Base-by-base conservation (phyloP, 2,888 invertebrate genomes). In the Mallateleia sp. region DNA sequence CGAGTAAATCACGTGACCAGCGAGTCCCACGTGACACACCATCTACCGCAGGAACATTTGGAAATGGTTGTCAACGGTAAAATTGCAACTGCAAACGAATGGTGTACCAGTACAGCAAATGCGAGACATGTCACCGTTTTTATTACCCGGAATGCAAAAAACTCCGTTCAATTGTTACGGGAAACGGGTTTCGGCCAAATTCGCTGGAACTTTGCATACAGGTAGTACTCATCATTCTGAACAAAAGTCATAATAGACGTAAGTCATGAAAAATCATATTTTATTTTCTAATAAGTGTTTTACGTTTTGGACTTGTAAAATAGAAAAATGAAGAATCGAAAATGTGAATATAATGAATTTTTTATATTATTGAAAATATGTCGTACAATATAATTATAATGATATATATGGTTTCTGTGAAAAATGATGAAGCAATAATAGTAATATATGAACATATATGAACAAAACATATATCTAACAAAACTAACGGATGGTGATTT, bases 221-320 rank as follows among this genome's bases (percentile, higher is more conserved):
- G 28, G 56, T 56, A 28, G 56, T 56, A 56, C 56, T 56, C 56
- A 56, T 56, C n/a, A 28, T n/a, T 32, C 56, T 56, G 25, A 56
- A 56, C 28, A 56, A 56, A 56, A 56, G 56, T 56, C 32, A 56
- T 32, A 28, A 56, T 56, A 11, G 56, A 32, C 56, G n/a, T 11
- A 56, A 56, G 56, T 28, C 4, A 28, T 28, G 28, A 28, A 28
- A 28, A 28, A 28, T 28, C 28, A 28, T 28, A 28, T 28, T 28
- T 28, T 28, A 28, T 56, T 11, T 56, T 32, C 32, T 56, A 28
- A 56, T 56, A 56, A 56, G 47, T 47, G 18, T 47, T 47, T 47
- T 47, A 47, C 20, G 56, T 56, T 56, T 56, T 28, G 56, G 32
- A 28, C 28, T 56, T 28, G 25, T 56, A 56, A 56, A 52, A 11